Percentiles rank a stretch among this genome's conserved stretches.
Evolutionary conservation across 2,888 invertebrate species (phyloP).

Genomic region (Cephus nigrinus): DNA sequence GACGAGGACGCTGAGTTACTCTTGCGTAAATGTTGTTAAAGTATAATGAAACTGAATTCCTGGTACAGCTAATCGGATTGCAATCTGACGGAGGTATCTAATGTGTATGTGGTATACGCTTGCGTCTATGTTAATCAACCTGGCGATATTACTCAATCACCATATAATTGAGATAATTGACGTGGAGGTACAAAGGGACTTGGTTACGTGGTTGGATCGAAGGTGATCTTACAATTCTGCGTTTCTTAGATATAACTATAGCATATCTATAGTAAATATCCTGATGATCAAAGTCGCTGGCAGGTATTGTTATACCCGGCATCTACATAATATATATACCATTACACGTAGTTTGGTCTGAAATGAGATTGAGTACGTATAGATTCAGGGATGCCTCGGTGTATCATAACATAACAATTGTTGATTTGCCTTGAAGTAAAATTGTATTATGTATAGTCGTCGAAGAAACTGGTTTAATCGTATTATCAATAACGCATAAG

Average conservation of each 20-base stretch:
- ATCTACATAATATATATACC: background rate
- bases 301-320: background rate
- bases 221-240: background rate
- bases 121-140: background rate
- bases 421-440: background rate
- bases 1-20: background rate
- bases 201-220: background rate
- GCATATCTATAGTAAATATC: background rate
- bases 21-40: background rate
- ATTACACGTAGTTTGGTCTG: background rate
- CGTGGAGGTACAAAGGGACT: background rate
- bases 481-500: background rate
- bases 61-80: background rate
- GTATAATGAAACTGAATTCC: conserved; percentile 1
- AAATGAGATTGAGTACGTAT: background rate
- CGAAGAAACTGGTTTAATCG: background rate
- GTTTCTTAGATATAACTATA: background rate
- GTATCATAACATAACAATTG: background rate
- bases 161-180: background rate
- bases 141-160: background rate
- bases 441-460: background rate
- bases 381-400: background rate
- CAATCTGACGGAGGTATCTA: background rate
- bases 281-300: background rate
- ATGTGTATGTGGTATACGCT: background rate